Conservation (phyloP, 2,113 vertebrate species). For the Mugil cephalus region DNA sequence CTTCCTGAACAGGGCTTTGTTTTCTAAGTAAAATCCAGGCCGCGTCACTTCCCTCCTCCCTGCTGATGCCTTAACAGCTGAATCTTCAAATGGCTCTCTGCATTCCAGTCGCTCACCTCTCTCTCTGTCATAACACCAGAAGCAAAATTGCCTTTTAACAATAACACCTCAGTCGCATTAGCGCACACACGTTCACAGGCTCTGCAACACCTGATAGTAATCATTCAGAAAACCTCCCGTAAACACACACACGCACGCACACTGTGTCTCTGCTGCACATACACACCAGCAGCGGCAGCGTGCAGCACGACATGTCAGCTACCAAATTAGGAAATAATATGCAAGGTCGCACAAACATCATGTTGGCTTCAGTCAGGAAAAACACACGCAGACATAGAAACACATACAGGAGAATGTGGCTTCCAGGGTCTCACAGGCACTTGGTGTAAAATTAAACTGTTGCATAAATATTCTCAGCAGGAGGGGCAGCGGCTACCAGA, state of each 20-base stretch:
- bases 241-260: constrained; percentile 22
- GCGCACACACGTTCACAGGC: constrained; percentile 8
- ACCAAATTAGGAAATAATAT: constrained; percentile 78
- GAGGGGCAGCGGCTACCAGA: no score
- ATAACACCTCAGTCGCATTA: constrained; percentile 46
- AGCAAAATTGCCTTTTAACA: constrained; percentile 35
- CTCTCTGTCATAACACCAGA: constrained; percentile 50
- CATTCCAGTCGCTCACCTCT: constrained; percentile 18
- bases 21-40: constrained; percentile 20
- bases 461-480: neutral
- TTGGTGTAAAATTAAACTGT: constrained; percentile 9
- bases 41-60: constrained; percentile 7
- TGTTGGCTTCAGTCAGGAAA: constrained; percentile 42
- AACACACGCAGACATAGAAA: constrained; percentile 12
- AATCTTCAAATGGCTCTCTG: constrained; percentile 17
- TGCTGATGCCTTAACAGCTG: neutral
- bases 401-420: constrained; percentile 10
- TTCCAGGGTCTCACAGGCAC: constrained; percentile 23
- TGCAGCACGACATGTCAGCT: constrained; percentile 43
- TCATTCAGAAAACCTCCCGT: constrained; percentile 49
- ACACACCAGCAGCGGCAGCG: neutral
- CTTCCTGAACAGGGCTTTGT: neutral
- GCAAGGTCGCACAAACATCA: constrained; percentile 64
- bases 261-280: no score
- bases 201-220: constrained; percentile 56